Evolutionary conservation across 1,140 invertebrate genomes (phyloP).

Genomic region (Pantala flavescens): DNA sequence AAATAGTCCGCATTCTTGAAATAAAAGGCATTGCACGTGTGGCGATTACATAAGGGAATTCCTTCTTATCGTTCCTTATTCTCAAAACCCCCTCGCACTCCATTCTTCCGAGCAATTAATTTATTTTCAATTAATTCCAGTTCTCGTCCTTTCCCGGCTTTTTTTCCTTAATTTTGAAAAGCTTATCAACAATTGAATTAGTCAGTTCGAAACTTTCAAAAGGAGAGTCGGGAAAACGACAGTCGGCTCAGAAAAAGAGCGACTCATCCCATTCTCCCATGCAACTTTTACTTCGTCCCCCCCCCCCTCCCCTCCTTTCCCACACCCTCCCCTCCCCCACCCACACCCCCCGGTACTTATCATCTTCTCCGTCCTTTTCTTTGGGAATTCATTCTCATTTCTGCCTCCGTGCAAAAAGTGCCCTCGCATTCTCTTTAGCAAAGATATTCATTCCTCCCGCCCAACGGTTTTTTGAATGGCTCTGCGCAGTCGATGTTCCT

Average conservation of each 20-base stretch:
- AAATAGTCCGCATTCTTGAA: too few relatives aligned
- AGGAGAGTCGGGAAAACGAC: background rate
- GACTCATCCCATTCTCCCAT: background rate
- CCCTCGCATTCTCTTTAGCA: too few relatives aligned
- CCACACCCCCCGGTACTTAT: too few relatives aligned
- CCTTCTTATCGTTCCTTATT: background rate
- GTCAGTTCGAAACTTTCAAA: conserved; percentile 6
- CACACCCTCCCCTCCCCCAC: background rate
- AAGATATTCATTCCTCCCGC: background rate
- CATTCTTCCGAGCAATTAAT: conserved; percentile 1
- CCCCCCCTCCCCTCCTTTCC: background rate
- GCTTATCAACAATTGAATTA: conserved; percentile 10
- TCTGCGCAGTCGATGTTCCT: too few relatives aligned
- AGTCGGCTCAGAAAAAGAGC: background rate
- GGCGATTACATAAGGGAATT: too few relatives aligned
- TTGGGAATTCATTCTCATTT: too few relatives aligned
- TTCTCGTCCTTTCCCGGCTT: background rate
- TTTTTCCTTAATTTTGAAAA: background rate
- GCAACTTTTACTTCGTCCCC: background rate
- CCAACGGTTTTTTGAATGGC: background rate
- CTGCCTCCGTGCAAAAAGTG: too few relatives aligned
- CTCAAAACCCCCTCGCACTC: background rate
- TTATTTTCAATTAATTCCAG: background rate
- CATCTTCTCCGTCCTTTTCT: too few relatives aligned
- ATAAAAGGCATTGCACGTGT: too few relatives aligned